These are phyloP conservation scores for Etia nguti DNA, from an alignment of 2,113 vertebrate species.

Conservation along the genomic window DNA sequence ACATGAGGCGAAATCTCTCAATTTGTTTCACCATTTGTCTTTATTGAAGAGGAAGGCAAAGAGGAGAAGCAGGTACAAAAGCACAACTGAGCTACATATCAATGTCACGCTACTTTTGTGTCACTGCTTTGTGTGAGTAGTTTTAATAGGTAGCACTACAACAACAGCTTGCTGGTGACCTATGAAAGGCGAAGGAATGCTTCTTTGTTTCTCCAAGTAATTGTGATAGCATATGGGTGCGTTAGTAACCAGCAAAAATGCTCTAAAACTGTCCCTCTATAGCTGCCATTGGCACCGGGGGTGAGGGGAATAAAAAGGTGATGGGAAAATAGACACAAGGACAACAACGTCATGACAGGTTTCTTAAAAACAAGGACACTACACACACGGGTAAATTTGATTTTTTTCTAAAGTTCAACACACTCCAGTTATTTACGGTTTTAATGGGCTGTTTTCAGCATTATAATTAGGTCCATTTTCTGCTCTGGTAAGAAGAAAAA, in stretches of 20 bases:
- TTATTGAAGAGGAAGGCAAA: slow-evolving; percentile 46
- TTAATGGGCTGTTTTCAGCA: background rate
- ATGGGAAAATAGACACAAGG: background rate
- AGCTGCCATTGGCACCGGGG: slow-evolving; percentile 47
- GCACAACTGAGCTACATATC: slow-evolving; percentile 44
- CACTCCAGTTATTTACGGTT: background rate
- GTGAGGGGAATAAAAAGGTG: background rate
- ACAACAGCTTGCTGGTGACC: slow-evolving; percentile 4
- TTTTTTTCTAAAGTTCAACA: background rate
- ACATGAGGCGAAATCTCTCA: background rate
- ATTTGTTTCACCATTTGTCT: slow-evolving; percentile 24
- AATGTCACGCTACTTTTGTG: slow-evolving; percentile 17
- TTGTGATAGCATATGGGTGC: background rate
- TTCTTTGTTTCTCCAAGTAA: background rate
- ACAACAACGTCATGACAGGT: background rate
- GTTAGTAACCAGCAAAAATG: background rate
- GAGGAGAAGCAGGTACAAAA: slow-evolving; percentile 43
- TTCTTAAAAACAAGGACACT: background rate
- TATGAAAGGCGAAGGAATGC: background rate
- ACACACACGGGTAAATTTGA: background rate
- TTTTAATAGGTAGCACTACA: background rate
- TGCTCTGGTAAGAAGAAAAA: background rate
- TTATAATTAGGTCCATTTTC: background rate
- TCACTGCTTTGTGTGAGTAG: background rate
- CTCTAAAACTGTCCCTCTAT: slow-evolving; percentile 21